phyloP scores from a whole-genome alignment of 92 coral and sea anemone genomes.

The Hydrozoanthus gracilis region DNA sequence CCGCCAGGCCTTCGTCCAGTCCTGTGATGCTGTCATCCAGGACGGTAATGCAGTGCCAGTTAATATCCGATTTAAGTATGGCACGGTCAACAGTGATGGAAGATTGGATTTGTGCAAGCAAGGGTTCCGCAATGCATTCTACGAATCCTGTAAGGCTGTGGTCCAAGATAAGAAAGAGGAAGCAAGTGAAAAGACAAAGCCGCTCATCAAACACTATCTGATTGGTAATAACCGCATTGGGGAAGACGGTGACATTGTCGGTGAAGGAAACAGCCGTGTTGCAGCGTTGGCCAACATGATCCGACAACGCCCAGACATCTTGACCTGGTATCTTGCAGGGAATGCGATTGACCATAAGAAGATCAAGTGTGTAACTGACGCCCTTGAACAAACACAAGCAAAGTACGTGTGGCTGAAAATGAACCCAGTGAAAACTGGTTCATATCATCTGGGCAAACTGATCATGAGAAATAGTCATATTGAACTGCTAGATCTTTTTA shows the following conservation, averaged over 20 bases:
- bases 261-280: slow-evolving; percentile 64
- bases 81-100: slow-evolving; percentile 72
- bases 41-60: slow-evolving; percentile 63
- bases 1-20: slow-evolving; percentile 63
- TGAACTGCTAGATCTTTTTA: slow-evolving; percentile 66
- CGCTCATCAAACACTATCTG: slow-evolving; percentile 67
- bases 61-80: slow-evolving; percentile 63
- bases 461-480: slow-evolving; percentile 52
- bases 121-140: slow-evolving; percentile 68
- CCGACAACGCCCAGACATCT: slow-evolving; percentile 64
- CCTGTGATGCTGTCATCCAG: slow-evolving; percentile 72
- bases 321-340: slow-evolving; percentile 71
- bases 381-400: slow-evolving; percentile 61
- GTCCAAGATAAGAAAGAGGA: slow-evolving; percentile 49
- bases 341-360: slow-evolving; percentile 57
- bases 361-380: slow-evolving; percentile 57
- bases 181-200: slow-evolving; percentile 30
- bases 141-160: slow-evolving; percentile 58
- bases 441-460: slow-evolving; percentile 65
- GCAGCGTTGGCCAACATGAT: slow-evolving; percentile 69
- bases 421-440: slow-evolving; percentile 73
- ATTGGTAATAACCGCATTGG: slow-evolving; percentile 72
- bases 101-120: slow-evolving; percentile 70
- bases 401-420: slow-evolving; percentile 68
- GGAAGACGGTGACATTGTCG: slow-evolving; percentile 64